Conservation (phyloP, 1,140 invertebrate species). For the Archivesica marissinica region DNA sequence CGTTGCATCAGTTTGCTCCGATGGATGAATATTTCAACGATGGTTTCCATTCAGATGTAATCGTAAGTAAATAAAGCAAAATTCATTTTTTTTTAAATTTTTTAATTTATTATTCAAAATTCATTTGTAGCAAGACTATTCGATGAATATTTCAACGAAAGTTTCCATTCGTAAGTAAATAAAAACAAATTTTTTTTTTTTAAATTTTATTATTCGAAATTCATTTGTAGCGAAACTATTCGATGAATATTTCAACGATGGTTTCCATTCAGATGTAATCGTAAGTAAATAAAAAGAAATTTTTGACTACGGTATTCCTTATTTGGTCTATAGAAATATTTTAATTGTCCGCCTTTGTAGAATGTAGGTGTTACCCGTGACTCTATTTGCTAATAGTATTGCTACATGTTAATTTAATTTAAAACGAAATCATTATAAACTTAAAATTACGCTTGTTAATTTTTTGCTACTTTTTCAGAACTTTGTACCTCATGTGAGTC, state of each 20-base stretch:
- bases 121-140: too few species aligned
- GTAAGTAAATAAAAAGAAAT: constrained; percentile 70
- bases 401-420: too few species aligned
- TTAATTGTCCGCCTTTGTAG: too few species aligned
- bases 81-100: neutral
- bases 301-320: neutral
- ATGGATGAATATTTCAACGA: constrained; percentile 83
- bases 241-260: constrained; percentile 83
- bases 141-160: constrained; percentile 83
- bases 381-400: too few species aligned
- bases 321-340: neutral
- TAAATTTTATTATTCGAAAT: too few species aligned
- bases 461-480: constrained; percentile 68
- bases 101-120: neutral
- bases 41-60: constrained; percentile 80
- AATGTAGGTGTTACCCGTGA: too few species aligned
- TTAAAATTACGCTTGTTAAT: too few species aligned
- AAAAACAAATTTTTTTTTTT: constrained; percentile 76
- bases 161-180: constrained; percentile 79
- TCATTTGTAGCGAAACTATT: too few species aligned
- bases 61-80: too few species aligned
- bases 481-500: constrained; percentile 79
- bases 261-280: constrained; percentile 79
- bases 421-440: too few species aligned
- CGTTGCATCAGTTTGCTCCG: constrained; percentile 61